Evolutionary conservation across 2,113 vertebrate genomes (phyloP), one percentile per base, ranked within the genome.

Genomic region (Cavia porcellus): DNA sequence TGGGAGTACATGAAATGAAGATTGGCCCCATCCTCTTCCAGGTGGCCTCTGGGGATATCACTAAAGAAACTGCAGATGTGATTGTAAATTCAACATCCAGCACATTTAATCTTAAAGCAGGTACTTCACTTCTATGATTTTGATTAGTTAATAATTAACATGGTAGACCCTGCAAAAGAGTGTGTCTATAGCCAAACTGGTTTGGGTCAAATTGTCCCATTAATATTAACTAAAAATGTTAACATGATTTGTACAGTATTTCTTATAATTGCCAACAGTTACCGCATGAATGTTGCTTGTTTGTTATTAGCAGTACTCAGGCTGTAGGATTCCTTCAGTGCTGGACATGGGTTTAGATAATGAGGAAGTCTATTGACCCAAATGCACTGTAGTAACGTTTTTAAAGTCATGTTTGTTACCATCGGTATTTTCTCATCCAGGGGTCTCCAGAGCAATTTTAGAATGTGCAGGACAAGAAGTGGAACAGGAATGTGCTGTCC

Each of bases 381-480:
- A 42, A 74, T 45, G 19, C 52, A 80, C 35, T 66, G 2, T 66
- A 47, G 8, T 32, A n/a, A 59, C n/a, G 85, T 94, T 88, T 83
- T 90, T 50, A 42, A 52, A 55, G 80, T 96, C 64, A 70, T 61
- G 19, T 96, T 80, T 92, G 4, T 96, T n/a, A 72, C 52, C 30
- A 32, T 94, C 81, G 90, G 90, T 55, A 79, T 92, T 97, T 89
- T 95, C 92, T 96, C 88, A 82, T 66, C 22, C 68, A 99, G 99
- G 99, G 19, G 99, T 99, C 64, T 99, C 99, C 94, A 99, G 98
- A 97, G 99, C 99, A 85, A 99, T 99, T 98, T 97, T 99, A 97
- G 98, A 99, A 91, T 98, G 98, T 96, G 99, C 99, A 91, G 99
- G 99, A 94, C 92, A 32, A 42, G 35, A 92, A 82, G 99, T 99